These are phyloP conservation scores for Muraenolepis orangiensis DNA, from an alignment of 2,797 vertebrate species.

Conservation along the genomic window DNA sequence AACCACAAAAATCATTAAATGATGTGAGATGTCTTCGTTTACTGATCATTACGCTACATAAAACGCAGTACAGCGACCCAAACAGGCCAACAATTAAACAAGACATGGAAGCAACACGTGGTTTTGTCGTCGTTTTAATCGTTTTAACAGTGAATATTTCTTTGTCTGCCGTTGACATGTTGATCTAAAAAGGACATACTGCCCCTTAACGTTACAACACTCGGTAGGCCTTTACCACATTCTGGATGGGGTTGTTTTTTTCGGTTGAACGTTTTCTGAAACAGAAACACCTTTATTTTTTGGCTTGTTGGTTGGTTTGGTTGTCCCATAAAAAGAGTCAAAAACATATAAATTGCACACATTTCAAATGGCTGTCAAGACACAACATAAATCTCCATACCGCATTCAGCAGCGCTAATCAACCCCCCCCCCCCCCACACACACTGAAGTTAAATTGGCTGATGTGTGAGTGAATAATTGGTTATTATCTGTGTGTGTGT, in stretches of 20 bases:
- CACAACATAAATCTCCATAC: background rate
- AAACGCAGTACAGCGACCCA: too few species aligned
- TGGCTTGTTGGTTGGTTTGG: too few species aligned
- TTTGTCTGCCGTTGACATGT: too few species aligned
- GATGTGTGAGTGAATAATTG: too few species aligned
- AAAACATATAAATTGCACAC: background rate
- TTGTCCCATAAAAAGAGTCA: constrained; percentile 4
- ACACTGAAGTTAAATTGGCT: background rate
- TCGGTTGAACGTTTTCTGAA: background rate
- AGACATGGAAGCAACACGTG: background rate
- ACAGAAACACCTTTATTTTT: constrained; percentile 2
- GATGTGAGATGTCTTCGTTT: too few species aligned
- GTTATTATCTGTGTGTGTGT: too few species aligned
- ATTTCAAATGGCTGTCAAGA: background rate
- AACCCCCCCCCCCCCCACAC: too few species aligned
- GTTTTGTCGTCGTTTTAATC: background rate
- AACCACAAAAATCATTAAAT: too few species aligned
- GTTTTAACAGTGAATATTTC: too few species aligned
- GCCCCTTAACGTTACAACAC: background rate
- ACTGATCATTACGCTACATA: too few species aligned
- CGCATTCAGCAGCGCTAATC: background rate
- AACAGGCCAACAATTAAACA: too few species aligned
- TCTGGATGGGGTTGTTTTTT: background rate
- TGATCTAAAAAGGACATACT: too few species aligned
- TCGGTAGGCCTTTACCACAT: background rate